phyloP scores from a whole-genome alignment of 2,888 invertebrate genomes.

The Nomada ferruginata region DNA sequence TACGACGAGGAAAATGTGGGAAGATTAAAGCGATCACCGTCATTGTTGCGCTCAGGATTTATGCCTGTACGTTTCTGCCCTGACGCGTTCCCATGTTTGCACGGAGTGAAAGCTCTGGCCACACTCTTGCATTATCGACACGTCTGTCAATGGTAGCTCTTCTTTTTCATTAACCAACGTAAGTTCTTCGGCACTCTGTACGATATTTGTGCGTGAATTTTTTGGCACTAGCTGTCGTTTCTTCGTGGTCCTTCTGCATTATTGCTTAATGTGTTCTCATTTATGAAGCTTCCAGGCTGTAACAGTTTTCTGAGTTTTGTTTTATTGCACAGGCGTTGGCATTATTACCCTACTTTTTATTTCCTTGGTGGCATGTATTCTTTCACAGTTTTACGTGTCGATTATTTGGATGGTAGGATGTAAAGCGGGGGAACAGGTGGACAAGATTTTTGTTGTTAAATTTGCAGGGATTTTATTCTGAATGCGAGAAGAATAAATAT shows the following conservation, averaged over 20 bases:
- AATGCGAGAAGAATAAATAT: too few species aligned
- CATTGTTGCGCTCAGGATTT: slow-evolving; percentile 66
- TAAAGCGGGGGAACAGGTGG: not conserved
- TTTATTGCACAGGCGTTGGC: slow-evolving; percentile 10
- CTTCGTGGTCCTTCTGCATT: slow-evolving; percentile 5
- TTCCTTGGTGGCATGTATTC: not conserved
- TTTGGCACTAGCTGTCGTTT: slow-evolving; percentile 15
- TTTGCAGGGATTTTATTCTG: too few species aligned
- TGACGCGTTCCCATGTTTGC: slow-evolving; percentile 48
- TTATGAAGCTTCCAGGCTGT: slow-evolving; percentile 8
- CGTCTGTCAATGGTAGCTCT: slow-evolving; percentile 23
- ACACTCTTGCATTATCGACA: slow-evolving; percentile 49
- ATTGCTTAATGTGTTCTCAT: slow-evolving; percentile 41
- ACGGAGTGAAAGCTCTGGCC: slow-evolving; percentile 3
- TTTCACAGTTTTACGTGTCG: slow-evolving; percentile 1
- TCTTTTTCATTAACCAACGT: slow-evolving; percentile 52
- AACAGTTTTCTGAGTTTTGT: not conserved
- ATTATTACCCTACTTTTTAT: slow-evolving; percentile 4
- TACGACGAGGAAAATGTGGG: slow-evolving; percentile 34
- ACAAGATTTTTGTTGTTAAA: too few species aligned
- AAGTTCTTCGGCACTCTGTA: slow-evolving; percentile 8
- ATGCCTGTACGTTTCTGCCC: slow-evolving; percentile 45
- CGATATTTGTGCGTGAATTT: not conserved
- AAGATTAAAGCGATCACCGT: slow-evolving; percentile 70
- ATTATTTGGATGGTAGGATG: not conserved